Evolutionary conservation across 2,113 vertebrate genomes (phyloP).

Genomic region (Myrmophylax atrothorax): DNA sequence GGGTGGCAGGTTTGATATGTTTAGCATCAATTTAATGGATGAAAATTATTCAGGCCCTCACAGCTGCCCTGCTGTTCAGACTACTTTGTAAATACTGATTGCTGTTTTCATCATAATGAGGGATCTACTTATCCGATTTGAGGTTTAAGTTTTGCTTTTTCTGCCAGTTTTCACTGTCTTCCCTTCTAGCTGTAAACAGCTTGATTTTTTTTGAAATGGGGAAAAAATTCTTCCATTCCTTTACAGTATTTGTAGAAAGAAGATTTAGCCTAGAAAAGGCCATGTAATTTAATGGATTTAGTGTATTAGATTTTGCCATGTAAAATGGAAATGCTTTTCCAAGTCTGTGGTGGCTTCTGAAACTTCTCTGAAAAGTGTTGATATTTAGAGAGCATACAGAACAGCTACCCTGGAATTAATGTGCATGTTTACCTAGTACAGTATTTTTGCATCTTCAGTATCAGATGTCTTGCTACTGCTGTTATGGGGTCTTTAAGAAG

Average conservation of each 20-base stretch:
- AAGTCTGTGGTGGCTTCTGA: not conserved
- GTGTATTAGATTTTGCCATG: not conserved
- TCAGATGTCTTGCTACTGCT: not conserved
- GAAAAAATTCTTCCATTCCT: not conserved
- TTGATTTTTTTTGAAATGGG: not conserved
- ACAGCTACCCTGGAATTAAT: not conserved
- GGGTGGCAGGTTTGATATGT: not conserved
- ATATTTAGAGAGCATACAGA: not conserved
- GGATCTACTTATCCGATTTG: not conserved
- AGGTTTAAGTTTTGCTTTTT: not conserved
- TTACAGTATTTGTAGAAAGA: not conserved
- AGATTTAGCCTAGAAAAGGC: not conserved
- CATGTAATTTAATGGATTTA: not conserved
- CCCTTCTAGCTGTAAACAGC: not conserved
- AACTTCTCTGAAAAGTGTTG: not conserved
- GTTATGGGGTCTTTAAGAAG: not conserved
- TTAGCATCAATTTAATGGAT: not conserved
- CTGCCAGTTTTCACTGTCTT: not conserved
- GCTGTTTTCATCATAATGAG: slow-evolving; percentile 18
- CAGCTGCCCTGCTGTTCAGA: not conserved
- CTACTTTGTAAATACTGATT: not conserved
- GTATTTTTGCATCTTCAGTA: not conserved
- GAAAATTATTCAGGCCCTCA: not conserved
- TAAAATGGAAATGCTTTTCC: not conserved
- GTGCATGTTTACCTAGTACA: not conserved